phyloP scores from a whole-genome alignment of 2,113 vertebrate species.

The Uria aalge region DNA sequence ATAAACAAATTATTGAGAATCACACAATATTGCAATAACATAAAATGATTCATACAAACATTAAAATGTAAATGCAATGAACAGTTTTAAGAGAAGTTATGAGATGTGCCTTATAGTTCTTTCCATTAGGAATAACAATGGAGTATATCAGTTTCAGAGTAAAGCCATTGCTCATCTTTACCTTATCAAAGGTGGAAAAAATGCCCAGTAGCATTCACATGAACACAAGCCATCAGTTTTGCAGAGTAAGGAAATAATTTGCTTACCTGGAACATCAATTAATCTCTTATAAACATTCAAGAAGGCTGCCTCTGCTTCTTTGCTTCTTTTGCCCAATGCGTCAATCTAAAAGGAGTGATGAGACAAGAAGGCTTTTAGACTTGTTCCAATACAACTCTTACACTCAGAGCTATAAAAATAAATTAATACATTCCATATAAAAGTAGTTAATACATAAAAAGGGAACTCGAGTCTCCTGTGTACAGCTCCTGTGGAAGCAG shows the following conservation, averaged over 20 bases:
- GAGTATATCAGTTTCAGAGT: neutral
- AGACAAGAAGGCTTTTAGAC: slow-evolving; percentile 13
- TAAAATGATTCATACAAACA: neutral
- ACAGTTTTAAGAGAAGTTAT: neutral
- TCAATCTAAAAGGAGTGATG: slow-evolving; percentile 82
- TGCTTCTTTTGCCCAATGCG: slow-evolving; percentile 97
- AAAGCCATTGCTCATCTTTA: neutral
- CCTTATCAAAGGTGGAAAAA: neutral
- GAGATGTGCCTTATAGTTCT: neutral
- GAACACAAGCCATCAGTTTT: neutral
- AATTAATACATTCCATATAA: neutral
- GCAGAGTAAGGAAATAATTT: neutral
- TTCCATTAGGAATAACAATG: neutral
- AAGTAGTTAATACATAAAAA: neutral
- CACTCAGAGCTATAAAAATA: neutral
- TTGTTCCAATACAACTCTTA: neutral
- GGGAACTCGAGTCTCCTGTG: neutral
- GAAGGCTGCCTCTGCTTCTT: slow-evolving; percentile 99
- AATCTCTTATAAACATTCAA: slow-evolving; percentile 98
- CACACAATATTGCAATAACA: neutral
- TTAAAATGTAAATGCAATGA: neutral
- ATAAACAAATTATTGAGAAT: neutral
- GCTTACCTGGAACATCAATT: slow-evolving; percentile 98
- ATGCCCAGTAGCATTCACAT: neutral
- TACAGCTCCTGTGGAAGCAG: neutral